These are phyloP conservation scores for Epizoanthus rinbou DNA, from an alignment of 92 coral and sea anemone species.

Conservation along the genomic window DNA sequence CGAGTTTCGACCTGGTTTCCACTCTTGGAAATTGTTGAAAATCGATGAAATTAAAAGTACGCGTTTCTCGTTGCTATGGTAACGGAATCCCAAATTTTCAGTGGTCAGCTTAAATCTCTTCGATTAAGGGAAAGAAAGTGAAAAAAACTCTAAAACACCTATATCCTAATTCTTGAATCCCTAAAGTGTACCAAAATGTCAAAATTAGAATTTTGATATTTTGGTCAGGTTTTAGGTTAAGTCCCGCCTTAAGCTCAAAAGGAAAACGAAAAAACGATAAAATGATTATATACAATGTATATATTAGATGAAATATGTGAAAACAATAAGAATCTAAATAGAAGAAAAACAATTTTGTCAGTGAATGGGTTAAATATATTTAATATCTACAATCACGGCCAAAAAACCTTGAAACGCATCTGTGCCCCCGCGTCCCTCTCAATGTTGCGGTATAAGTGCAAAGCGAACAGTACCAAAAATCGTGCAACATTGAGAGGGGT, in stretches of 20 bases:
- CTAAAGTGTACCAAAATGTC: conserved; percentile 35
- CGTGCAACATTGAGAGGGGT: no score
- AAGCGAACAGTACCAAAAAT: no score
- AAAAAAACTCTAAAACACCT: conserved; percentile 30
- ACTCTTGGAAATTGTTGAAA: conserved; percentile 29
- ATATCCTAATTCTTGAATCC: conserved; percentile 21
- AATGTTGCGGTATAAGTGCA: no score
- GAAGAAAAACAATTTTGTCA: no score
- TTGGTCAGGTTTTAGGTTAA: conserved; percentile 38
- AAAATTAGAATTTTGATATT: conserved; percentile 32
- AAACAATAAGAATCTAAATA: no score
- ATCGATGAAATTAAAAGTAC: conserved; percentile 26
- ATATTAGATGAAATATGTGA: no score
- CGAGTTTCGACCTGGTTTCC: conserved; percentile 20
- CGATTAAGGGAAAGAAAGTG: conserved; percentile 21
- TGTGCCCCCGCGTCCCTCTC: no score
- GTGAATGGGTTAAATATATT: no score
- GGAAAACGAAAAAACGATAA: no score
- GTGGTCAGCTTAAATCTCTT: conserved; percentile 31
- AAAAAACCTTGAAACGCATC: no score
- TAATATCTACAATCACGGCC: no score
- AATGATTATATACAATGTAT: no score
- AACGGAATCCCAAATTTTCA: conserved; percentile 39
- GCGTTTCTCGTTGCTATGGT: conserved; percentile 42
- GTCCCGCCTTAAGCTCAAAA: background rate